Base-by-base conservation (phyloP, 2,888 invertebrate species). In the Mactromeris polynyma region DNA sequence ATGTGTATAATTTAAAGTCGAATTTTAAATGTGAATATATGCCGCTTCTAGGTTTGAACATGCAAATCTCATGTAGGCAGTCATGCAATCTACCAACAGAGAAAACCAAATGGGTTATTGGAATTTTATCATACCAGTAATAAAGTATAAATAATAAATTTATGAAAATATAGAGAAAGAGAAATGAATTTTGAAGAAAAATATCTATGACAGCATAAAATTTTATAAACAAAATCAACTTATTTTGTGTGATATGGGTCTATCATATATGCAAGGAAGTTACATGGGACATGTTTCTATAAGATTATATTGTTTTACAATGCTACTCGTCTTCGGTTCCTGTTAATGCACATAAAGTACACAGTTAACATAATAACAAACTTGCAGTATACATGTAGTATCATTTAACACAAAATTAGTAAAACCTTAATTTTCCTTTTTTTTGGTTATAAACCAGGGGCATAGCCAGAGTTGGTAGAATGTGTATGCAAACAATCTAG, bases 251-350 rank as follows among this genome's bases (percentile, higher is more conserved):
- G 58, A 46, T 46, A 14, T 46, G 46, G 46, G 46, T 46, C 17
- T 46, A 46, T 46, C 46, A 46, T 17, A 46, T 64, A 64, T 40
- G 38, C 36, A 69, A 42, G 64, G 17, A 69, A 36, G 46, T 14
- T 83, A 83, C 69, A 73, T 83, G 73, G 83, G 83, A 73, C 58
- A 42, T 83, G 69, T 42, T 46, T 73, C 40, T 83, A 73, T 31
- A 46, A 26, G 26, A 31, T 7, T 73, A 73, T 73, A 83, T 78
- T 79, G n/a, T 79, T 78, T 86, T 86, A 86, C 85, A 86, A 81
- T 58, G 73, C 81, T 81, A 86, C 85, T 69, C 81, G 81, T 69
- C 81, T 81, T 81, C 85, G 58, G 31, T 42, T 86, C 85, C 85
- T 86, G 85, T 73, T 81, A 81, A 78, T 36, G 77, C 33, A 84